phyloP scores from a whole-genome alignment of 2,797 vertebrate species.

The Remorina albescens region DNA sequence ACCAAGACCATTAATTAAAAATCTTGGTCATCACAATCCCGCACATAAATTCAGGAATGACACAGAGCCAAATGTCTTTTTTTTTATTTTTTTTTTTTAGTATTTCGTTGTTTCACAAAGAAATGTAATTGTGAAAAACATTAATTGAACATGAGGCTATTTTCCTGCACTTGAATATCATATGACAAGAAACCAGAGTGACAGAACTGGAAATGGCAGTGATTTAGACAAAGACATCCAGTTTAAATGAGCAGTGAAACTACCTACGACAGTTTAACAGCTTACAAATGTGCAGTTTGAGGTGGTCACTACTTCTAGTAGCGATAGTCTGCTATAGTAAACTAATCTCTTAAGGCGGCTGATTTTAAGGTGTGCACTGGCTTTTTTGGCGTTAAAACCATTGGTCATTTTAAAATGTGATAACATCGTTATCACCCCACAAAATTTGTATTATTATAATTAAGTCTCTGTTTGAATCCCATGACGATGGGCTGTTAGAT shows the following conservation, averaged over 20 bases:
- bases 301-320: neutral
- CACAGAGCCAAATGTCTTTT: slow-evolving; percentile 2
- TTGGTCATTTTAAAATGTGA: neutral
- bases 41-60: neutral
- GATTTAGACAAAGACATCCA: neutral
- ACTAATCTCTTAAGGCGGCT: neutral
- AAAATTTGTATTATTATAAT: neutral
- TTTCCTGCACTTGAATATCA: slow-evolving; percentile 16
- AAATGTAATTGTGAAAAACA: slow-evolving; percentile 7
- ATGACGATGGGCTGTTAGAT: neutral
- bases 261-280: neutral
- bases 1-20: neutral
- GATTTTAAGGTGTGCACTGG: neutral
- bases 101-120: slow-evolving; percentile 38
- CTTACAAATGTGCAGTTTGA: neutral
- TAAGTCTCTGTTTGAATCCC: neutral
- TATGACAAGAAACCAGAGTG: neutral
- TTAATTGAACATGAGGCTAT: neutral
- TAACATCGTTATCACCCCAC: neutral
- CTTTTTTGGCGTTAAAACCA: slow-evolving; percentile 1
- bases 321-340: neutral
- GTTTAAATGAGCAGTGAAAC: neutral
- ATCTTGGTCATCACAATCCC: neutral
- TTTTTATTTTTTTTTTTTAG: too few relatives aligned
- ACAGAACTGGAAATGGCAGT: slow-evolving; percentile 1